Conservation (phyloP, 2,888 invertebrate species). For the Lithophane socia region DNA sequence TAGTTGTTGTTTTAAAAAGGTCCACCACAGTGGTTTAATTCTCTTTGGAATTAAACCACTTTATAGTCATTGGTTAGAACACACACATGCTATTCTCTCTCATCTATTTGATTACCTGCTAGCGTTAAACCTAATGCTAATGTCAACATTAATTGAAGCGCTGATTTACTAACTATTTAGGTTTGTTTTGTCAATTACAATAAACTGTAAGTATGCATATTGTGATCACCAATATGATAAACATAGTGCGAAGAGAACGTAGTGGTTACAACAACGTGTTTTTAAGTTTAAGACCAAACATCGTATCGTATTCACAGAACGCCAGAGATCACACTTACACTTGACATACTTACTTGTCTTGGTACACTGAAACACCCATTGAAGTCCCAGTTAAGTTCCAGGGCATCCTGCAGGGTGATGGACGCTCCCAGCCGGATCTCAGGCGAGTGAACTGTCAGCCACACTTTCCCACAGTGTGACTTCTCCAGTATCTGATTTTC, state of each 20-base stretch:
- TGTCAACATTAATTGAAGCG: not conserved
- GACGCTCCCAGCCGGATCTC: conserved; percentile 71
- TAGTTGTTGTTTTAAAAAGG: not conserved
- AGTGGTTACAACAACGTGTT: not conserved
- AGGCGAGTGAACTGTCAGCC: conserved; percentile 87
- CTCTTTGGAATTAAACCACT: no score
- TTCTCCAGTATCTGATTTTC: conserved; percentile 79
- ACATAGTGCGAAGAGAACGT: not conserved
- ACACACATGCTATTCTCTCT: not conserved
- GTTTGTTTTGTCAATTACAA: not conserved
- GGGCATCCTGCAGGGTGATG: conserved; percentile 77
- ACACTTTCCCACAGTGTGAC: conserved; percentile 85
- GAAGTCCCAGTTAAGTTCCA: conserved; percentile 89
- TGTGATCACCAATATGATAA: not conserved
- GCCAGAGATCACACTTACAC: not conserved
- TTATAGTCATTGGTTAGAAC: not conserved
- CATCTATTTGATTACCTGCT: not conserved
- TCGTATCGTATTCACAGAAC: not conserved
- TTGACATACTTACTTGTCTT: conserved; percentile 77
- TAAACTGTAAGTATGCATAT: not conserved
- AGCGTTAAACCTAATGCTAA: not conserved
- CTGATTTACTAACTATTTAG: not conserved
- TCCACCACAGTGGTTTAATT: no score
- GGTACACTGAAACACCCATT: conserved; percentile 80
- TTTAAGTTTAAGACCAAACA: not conserved